phyloP scores from a whole-genome alignment of 1,140 invertebrate species.

The Carcinoscorpius rotundicauda region DNA sequence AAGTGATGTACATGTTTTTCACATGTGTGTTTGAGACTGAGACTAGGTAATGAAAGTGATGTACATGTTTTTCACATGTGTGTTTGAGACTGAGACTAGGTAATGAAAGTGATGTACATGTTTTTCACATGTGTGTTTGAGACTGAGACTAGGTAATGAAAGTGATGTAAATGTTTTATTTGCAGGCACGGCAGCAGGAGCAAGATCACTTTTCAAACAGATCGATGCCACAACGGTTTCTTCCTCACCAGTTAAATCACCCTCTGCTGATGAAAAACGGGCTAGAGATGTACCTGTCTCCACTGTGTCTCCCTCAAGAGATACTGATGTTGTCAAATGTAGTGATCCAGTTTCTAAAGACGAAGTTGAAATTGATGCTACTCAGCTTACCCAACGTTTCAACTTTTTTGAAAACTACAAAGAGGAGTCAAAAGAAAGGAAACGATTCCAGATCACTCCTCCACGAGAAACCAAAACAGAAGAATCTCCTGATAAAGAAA shows the following conservation, averaged over 20 bases:
- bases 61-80: no score
- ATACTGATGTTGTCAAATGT: constrained; percentile 50
- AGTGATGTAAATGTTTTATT: background rate
- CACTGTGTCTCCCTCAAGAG: constrained; percentile 28
- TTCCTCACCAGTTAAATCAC: constrained; percentile 23
- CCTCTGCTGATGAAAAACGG: constrained; percentile 21
- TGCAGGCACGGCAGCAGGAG: constrained; percentile 70
- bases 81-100: no score
- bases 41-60: no score
- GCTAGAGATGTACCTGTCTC: constrained; percentile 2
- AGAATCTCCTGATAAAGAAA: constrained; percentile 32
- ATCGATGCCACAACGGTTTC: constrained; percentile 52
- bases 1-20: no score
- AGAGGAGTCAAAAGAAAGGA: constrained; percentile 41
- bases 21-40: no score
- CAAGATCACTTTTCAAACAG: constrained; percentile 69
- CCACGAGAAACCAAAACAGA: constrained; percentile 53
- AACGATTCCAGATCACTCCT: constrained; percentile 70
- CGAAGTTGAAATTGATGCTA: constrained; percentile 61
- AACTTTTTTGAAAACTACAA: constrained; percentile 83
- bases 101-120: no score
- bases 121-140: no score
- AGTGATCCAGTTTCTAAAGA: constrained; percentile 54
- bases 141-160: no score
- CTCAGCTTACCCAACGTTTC: constrained; percentile 68